phyloP scores from a whole-genome alignment of 2,797 vertebrate species.

The Tenualosa ilisha region DNA sequence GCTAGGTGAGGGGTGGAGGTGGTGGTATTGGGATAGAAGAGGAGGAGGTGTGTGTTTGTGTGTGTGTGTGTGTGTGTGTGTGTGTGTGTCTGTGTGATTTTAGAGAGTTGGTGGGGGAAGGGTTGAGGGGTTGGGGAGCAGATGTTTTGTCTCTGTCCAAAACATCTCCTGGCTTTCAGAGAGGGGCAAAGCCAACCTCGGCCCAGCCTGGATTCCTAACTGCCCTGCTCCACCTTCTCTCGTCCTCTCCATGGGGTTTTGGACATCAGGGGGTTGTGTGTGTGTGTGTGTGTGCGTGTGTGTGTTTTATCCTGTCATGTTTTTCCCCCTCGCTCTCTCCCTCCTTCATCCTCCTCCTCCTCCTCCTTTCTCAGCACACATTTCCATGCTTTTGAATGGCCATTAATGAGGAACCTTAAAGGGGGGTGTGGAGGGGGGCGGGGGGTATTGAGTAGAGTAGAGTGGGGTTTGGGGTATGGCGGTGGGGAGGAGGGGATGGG shows the following conservation, averaged over 20 bases:
- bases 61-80: neutral
- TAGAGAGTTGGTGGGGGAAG: slow-evolving; percentile 43
- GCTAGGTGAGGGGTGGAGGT: slow-evolving; percentile 37
- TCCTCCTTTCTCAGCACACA: slow-evolving; percentile 56
- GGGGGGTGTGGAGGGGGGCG: neutral
- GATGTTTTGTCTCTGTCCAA: slow-evolving; percentile 55
- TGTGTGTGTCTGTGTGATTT: neutral
- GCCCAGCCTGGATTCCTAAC: neutral
- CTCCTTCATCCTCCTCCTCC: slow-evolving; percentile 31
- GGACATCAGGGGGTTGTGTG: neutral
- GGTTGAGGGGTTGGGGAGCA: slow-evolving; percentile 50
- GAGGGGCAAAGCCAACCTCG: neutral
- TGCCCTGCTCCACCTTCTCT: neutral
- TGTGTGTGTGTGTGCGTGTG: neutral
- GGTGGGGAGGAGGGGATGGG: neutral
- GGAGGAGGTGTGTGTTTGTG: neutral
- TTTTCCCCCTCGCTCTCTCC: neutral
- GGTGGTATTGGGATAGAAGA: neutral
- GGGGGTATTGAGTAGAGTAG: neutral
- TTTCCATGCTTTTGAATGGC: slow-evolving; percentile 53
- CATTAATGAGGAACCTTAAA: slow-evolving; percentile 50
- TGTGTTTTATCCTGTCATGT: slow-evolving; percentile 26
- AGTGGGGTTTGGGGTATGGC: neutral
- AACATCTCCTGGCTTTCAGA: slow-evolving; percentile 50
- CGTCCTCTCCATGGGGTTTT: slow-evolving; percentile 43